Percentiles rank a stretch among this genome's conserved stretches.
phyloP scores from a whole-genome alignment of 1,140 invertebrate species.

The Drosophila nebulosa region DNA sequence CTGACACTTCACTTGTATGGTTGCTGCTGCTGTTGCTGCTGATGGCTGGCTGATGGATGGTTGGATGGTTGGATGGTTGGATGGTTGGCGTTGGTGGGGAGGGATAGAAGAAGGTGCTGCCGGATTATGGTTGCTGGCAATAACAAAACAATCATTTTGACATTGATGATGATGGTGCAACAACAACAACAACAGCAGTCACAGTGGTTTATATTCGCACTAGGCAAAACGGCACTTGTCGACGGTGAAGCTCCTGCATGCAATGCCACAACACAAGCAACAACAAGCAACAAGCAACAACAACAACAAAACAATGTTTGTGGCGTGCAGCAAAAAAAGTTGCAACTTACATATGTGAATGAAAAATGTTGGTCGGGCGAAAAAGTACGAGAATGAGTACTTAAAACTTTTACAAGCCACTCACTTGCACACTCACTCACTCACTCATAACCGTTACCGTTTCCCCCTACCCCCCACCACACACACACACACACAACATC shows the following conservation, averaged over 20 bases:
- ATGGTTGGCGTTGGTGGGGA: no score
- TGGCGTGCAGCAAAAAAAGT: slow-evolving; percentile 76
- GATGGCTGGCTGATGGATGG: neutral
- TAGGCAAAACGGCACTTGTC: slow-evolving; percentile 41
- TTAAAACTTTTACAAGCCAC: slow-evolving; percentile 77
- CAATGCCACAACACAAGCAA: slow-evolving; percentile 35
- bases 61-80: neutral
- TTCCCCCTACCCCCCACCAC: no score
- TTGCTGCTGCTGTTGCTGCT: neutral
- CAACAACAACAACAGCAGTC: slow-evolving; percentile 22
- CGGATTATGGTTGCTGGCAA: slow-evolving; percentile 24
- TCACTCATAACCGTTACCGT: neutral
- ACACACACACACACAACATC: slow-evolving; percentile 16
- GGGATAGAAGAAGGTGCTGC: neutral
- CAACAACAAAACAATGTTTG: slow-evolving; percentile 27
- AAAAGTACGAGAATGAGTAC: slow-evolving; percentile 42
- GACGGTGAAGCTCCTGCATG: slow-evolving; percentile 55
- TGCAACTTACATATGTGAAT: slow-evolving; percentile 54
- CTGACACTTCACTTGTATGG: slow-evolving; percentile 20
- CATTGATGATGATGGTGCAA: slow-evolving; percentile 69
- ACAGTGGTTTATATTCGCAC: slow-evolving; percentile 7
- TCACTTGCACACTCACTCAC: slow-evolving; percentile 11
- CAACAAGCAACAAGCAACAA: slow-evolving; percentile 18
- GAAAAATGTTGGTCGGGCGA: slow-evolving; percentile 29
- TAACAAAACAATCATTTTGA: slow-evolving; percentile 75